Base-by-base conservation (phyloP, 2,888 invertebrate species). In the Tortricodes alternella region DNA sequence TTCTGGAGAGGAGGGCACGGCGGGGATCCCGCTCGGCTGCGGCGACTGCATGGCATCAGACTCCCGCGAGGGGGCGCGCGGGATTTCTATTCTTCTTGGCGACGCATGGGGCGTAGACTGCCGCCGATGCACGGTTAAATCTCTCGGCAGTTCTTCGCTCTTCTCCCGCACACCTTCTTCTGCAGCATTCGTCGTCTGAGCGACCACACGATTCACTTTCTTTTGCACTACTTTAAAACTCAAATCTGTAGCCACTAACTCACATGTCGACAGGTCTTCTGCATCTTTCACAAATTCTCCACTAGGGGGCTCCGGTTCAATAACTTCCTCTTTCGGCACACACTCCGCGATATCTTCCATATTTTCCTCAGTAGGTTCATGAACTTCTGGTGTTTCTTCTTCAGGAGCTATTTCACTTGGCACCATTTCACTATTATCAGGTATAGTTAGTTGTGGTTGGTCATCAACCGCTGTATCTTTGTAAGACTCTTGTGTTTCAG, bases 21-120 rank as follows among this genome's bases (percentile, higher is more conserved):
- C 93, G 19, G 94, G 94, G 53, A 94, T 92, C 15, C 94, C 94
- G 65, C 94, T 94, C 2, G 94, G 94, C 67, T 94, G 94, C 2
- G 95, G 94, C 4, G 95, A 95, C 74, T 94, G 94, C 73, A 94
- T 92, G 27, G 94, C 93, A 74, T 94, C 94, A 1, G 94, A 94
- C 67, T 93, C 94, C 60, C 94, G 91, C 1, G 94, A 94, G 4
- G 93, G 92, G 5, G 94, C 94, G 57, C 94, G 85, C 39, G 91
- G 90, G 65, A 88, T 80, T 9, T 90, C 90, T 63, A 86, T 85
- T 64, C 91, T 80, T 59, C 86, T 74, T 43, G 87, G 89, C 44
- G 91, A 91, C 60, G 85, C 82, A 65, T 91, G 85, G 60, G 80
- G 85, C 43, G 85, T 87, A 34, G 81, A 88, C 64, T 73, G 65